Evolutionary conservation across 2,888 invertebrate species (phyloP).

Genomic region (Xylota segnis): DNA sequence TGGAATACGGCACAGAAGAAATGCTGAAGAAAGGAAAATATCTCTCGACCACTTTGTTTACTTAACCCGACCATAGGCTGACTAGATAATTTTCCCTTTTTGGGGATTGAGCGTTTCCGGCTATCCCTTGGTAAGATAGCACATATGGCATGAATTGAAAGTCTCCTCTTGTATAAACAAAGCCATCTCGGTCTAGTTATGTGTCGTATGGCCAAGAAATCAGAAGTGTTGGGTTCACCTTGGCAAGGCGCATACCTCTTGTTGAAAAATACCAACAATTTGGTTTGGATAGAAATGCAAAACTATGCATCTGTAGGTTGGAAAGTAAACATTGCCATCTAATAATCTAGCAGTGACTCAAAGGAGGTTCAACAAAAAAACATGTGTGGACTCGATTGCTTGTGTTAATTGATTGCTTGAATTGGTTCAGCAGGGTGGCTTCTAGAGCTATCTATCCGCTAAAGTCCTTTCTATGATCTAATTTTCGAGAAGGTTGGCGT

Average conservation of each 20-base stretch:
- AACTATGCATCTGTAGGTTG: constrained; percentile 26
- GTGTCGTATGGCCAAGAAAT: constrained; percentile 34
- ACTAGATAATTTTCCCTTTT: constrained; percentile 58
- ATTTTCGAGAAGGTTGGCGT: too few relatives aligned
- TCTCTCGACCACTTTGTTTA: constrained; percentile 69
- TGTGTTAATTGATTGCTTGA: constrained; percentile 28
- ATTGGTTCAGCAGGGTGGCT: not conserved
- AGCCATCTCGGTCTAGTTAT: constrained; percentile 47
- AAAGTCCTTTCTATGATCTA: too few relatives aligned
- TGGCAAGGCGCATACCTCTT: constrained; percentile 13
- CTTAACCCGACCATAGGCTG: constrained; percentile 57
- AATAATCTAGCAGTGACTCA: constrained; percentile 7
- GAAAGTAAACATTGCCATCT: constrained; percentile 37
- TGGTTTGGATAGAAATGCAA: constrained; percentile 20
- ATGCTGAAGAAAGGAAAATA: constrained; percentile 46
- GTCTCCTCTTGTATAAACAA: constrained; percentile 46
- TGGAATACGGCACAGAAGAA: constrained; percentile 27
- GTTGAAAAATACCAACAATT: constrained; percentile 14
- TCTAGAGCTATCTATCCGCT: too few relatives aligned
- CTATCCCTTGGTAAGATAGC: constrained; percentile 28
- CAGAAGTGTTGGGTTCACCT: constrained; percentile 35
- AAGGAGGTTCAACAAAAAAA: constrained; percentile 12
- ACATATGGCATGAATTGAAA: constrained; percentile 64
- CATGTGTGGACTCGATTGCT: constrained; percentile 14
- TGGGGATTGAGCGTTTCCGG: constrained; percentile 70